A percentile compares a stretch with the other conserved stretches of the same genome.
These are phyloP conservation scores for Clarias fuscus DNA, from an alignment of 2,797 vertebrate species.

Conservation along the genomic window DNA sequence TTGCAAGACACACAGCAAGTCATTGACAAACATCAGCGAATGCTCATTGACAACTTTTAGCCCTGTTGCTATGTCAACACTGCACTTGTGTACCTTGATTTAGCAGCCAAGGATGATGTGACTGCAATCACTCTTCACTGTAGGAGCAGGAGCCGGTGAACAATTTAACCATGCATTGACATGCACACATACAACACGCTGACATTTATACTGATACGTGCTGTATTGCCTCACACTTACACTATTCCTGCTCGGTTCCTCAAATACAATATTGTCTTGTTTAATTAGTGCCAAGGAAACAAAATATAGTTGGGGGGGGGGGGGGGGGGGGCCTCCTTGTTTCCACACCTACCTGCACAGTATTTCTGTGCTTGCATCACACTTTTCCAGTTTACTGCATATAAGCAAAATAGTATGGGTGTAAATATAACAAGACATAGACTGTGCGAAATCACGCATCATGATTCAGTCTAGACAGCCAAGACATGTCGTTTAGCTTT, in stretches of 20 bases:
- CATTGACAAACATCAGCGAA: background rate
- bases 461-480: conserved; percentile 53
- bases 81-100: conserved; percentile 11
- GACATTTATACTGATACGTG: background rate
- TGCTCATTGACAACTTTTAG: background rate
- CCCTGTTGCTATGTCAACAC: conserved; percentile 40
- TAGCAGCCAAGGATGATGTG: background rate
- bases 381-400: background rate
- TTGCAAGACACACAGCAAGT: background rate
- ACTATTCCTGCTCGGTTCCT: background rate
- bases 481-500: conserved; percentile 56
- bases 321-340: background rate
- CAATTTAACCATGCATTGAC: background rate
- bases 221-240: background rate
- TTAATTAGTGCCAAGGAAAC: background rate
- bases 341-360: background rate
- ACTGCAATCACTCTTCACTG: background rate
- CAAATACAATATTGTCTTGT: background rate
- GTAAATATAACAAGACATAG: conserved; percentile 26
- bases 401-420: conserved; percentile 4
- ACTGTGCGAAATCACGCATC: conserved; percentile 41
- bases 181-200: conserved; percentile 10
- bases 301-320: background rate
- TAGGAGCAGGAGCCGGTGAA: background rate
- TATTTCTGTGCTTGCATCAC: background rate